Conservation (phyloP, 2,113 vertebrate genomes). For the Pithys albifrons region DNA sequence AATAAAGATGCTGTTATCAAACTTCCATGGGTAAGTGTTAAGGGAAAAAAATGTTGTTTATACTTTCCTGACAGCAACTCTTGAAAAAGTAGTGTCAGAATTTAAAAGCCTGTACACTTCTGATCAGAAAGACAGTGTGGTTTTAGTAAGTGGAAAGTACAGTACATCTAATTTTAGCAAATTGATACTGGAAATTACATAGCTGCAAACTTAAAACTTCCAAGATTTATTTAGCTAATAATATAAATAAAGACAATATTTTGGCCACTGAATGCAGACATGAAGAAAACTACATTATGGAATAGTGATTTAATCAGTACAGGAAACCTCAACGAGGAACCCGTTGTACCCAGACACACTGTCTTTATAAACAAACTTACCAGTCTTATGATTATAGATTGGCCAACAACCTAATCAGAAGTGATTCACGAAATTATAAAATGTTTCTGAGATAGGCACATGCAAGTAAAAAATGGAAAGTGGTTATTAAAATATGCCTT, state of each 20-base stretch:
- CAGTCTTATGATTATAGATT: neutral
- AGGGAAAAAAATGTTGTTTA: neutral
- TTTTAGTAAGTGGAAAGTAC: neutral
- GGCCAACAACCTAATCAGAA: neutral
- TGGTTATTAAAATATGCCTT: neutral
- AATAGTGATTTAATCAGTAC: neutral
- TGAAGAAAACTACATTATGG: neutral
- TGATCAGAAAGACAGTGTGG: neutral
- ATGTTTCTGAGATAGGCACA: neutral
- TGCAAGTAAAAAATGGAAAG: neutral
- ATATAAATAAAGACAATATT: neutral
- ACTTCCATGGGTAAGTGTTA: neutral
- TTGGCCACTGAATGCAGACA: neutral
- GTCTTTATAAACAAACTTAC: neutral
- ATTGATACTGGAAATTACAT: neutral
- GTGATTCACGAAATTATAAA: neutral
- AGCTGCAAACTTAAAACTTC: neutral
- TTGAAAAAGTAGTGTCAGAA: neutral
- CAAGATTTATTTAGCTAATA: neutral
- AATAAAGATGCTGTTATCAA: neutral
- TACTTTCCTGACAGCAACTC: neutral
- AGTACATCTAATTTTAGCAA: neutral
- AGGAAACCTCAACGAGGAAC: neutral
- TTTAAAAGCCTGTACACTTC: neutral
- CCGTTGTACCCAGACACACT: neutral